A percentile compares a stretch with the other conserved stretches of the same genome.
Conservation (phyloP, 2,113 vertebrate genomes). For the Hassar affinis region DNA sequence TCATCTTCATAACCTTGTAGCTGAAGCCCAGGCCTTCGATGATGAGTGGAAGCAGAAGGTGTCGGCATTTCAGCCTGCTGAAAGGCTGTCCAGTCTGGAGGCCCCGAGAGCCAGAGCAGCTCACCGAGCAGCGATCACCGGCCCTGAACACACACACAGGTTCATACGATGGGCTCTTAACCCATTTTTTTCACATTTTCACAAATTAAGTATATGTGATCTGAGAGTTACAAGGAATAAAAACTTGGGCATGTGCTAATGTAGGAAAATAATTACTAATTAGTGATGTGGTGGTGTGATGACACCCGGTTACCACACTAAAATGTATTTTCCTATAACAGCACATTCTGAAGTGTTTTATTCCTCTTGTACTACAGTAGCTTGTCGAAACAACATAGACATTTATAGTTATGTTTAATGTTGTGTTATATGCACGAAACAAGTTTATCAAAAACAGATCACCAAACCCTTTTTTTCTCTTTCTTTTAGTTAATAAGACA, state of each 20-base stretch:
- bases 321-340: background rate
- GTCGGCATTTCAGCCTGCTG: constrained; percentile 71
- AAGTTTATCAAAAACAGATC: background rate
- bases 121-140: constrained; percentile 61
- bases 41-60: constrained; percentile 86
- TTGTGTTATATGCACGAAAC: background rate
- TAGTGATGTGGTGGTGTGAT: background rate
- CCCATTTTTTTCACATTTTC: background rate
- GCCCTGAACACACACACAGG: constrained; percentile 66
- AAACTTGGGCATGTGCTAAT: background rate
- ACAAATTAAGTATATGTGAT: background rate
- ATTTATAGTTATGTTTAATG: background rate
- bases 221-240: background rate
- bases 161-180: constrained; percentile 60
- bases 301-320: background rate
- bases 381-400: too few relatives aligned
- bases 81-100: constrained; percentile 60
- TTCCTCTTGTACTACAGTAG: background rate
- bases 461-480: background rate
- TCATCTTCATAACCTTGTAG: constrained; percentile 64
- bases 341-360: background rate
- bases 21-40: constrained; percentile 84
- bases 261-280: background rate
- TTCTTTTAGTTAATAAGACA: background rate
- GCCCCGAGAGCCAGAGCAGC: constrained; percentile 57